A percentile compares a stretch with the other conserved stretches of the same genome.
Conservation (phyloP, 2,888 invertebrate species). For the Matsumyia berberina region DNA sequence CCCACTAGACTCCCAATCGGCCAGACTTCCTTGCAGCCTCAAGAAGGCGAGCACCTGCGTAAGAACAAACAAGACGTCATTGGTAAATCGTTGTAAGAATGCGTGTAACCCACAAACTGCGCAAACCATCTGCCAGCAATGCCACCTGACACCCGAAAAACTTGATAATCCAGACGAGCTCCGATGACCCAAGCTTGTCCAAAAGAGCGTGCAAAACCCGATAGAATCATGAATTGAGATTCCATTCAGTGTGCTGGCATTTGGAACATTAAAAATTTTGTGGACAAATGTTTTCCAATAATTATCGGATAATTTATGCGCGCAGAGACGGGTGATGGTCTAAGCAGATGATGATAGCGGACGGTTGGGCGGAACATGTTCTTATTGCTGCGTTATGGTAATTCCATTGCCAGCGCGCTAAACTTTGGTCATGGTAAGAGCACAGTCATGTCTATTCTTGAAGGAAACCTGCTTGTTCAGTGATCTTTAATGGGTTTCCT, state of each 20-base stretch:
- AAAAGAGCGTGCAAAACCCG: constrained; percentile 3
- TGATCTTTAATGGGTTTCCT: too few species aligned
- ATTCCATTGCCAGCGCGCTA: neutral
- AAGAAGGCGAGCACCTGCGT: constrained; percentile 36
- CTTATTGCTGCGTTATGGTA: constrained; percentile 1
- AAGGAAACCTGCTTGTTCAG: too few species aligned
- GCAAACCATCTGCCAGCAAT: neutral
- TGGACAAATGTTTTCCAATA: constrained; percentile 9
- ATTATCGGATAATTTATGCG: constrained; percentile 15
- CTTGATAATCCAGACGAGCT: constrained; percentile 1
- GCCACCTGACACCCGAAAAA: neutral
- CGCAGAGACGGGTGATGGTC: neutral
- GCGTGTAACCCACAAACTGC: neutral
- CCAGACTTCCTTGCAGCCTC: constrained; percentile 25
- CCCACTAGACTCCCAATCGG: constrained; percentile 10
- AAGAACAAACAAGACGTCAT: neutral
- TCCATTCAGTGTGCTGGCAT: constrained; percentile 1
- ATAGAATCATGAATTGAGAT: neutral
- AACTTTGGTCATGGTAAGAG: too few species aligned
- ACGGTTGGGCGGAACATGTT: neutral
- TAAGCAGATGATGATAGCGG: too few species aligned
- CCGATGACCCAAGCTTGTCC: neutral
- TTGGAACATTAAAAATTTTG: neutral
- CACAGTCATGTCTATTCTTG: too few species aligned
- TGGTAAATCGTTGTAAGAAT: neutral